Conservation (phyloP, 2,888 invertebrate species). For the Archaeoteleia sp. region DNA sequence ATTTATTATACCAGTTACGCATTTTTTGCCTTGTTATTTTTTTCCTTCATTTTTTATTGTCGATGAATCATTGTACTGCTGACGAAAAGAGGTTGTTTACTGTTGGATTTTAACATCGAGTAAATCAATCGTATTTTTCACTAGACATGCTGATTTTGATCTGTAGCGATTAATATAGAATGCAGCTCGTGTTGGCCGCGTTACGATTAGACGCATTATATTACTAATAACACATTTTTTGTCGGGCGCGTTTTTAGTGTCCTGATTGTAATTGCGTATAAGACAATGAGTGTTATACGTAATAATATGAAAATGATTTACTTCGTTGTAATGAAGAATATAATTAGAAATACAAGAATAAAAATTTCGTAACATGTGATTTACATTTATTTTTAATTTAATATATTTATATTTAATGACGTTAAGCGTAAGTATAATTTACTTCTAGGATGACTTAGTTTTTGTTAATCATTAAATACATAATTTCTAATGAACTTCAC, state of each 20-base stretch:
- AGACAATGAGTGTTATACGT: slow-evolving; percentile 19
- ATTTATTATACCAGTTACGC: slow-evolving; percentile 48
- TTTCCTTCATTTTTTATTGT: slow-evolving; percentile 49
- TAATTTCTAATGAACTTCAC: too few species aligned
- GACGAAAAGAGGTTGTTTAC: too few species aligned
- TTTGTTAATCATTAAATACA: too few species aligned
- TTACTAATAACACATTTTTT: slow-evolving; percentile 29
- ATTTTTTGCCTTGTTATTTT: slow-evolving; percentile 38
- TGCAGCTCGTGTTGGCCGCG: slow-evolving; percentile 33
- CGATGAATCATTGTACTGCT: background rate
- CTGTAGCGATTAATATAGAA: slow-evolving; percentile 34
- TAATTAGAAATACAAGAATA: slow-evolving; percentile 40
- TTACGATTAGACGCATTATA: slow-evolving; percentile 29
- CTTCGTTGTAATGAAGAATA: slow-evolving; percentile 47
- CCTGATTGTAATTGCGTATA: slow-evolving; percentile 17
- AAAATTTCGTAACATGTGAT: slow-evolving; percentile 29
- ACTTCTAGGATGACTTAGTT: too few species aligned
- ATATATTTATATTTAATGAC: background rate
- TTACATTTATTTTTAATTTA: background rate
- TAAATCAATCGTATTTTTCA: slow-evolving; percentile 19
- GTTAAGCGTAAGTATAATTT: too few species aligned
- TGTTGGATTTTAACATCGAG: slow-evolving; percentile 18
- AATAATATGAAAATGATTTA: slow-evolving; percentile 35
- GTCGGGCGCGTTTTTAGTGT: slow-evolving; percentile 40
- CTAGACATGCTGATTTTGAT: slow-evolving; percentile 16